These are phyloP conservation scores for Phytoseiulus persimilis DNA, from an alignment of 2,888 invertebrate species.

Conservation along the genomic window DNA sequence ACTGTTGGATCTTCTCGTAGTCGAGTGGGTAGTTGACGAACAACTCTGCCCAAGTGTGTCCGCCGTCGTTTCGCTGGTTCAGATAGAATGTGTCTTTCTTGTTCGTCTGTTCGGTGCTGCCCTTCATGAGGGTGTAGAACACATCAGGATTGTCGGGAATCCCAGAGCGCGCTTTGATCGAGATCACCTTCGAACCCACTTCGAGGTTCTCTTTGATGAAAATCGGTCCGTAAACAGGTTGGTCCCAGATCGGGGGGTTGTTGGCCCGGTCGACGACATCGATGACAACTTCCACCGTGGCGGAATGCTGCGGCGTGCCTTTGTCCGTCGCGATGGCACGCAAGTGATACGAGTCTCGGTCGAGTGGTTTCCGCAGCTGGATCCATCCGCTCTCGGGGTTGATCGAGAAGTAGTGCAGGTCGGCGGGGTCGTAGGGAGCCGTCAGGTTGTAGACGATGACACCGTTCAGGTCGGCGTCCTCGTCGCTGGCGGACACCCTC, in stretches of 20 bases:
- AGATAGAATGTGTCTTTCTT: conserved; percentile 90
- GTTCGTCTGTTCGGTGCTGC: conserved; percentile 89
- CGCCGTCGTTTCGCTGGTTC: conserved; percentile 83
- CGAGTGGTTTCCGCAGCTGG: conserved; percentile 82
- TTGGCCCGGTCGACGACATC: conserved; percentile 95
- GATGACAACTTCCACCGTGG: conserved; percentile 95
- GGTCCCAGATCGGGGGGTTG: conserved; percentile 95
- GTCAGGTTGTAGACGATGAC: conserved; percentile 84
- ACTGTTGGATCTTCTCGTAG: conserved; percentile 87
- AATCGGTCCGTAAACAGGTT: conserved; percentile 90
- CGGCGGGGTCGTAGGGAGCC: conserved; percentile 75
- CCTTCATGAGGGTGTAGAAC: conserved; percentile 88
- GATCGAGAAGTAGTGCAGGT: conserved; percentile 89
- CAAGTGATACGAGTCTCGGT: conserved; percentile 95
- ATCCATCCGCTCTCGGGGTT: conserved; percentile 96
- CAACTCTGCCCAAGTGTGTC: conserved; percentile 83
- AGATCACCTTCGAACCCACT: conserved; percentile 93
- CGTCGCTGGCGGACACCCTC: conserved; percentile 88
- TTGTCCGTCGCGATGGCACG: conserved; percentile 97
- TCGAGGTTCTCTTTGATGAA: conserved; percentile 95
- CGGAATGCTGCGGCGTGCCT: conserved; percentile 86
- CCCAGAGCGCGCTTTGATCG: conserved; percentile 95
- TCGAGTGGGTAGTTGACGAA: conserved; percentile 87
- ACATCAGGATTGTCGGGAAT: conserved; percentile 92
- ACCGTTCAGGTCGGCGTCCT: conserved; percentile 93